These are phyloP conservation scores for Verasper variegatus DNA, from an alignment of 2,113 vertebrate species.

Conservation along the genomic window DNA sequence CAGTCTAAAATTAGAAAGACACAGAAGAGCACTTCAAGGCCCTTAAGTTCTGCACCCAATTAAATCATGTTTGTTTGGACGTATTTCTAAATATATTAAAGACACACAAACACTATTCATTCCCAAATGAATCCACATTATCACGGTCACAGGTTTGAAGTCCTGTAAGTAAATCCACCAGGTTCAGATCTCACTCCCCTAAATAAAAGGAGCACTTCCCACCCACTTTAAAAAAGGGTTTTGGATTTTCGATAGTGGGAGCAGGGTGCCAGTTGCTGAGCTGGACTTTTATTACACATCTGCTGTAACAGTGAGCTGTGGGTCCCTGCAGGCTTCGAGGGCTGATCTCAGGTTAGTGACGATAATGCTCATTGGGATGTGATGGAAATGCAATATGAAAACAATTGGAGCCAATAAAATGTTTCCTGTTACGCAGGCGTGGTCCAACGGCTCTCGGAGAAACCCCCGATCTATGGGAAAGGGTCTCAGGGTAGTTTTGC, in stretches of 20 bases:
- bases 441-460: neutral
- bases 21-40: too few relatives aligned
- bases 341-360: neutral
- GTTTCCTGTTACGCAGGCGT: slow-evolving; percentile 6
- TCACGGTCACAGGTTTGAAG: too few relatives aligned
- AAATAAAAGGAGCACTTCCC: too few relatives aligned
- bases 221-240: too few relatives aligned
- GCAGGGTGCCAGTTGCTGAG: neutral
- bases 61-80: too few relatives aligned
- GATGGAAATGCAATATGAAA: slow-evolving; percentile 20
- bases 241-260: neutral
- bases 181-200: too few relatives aligned
- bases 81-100: too few relatives aligned
- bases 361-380: neutral
- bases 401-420: slow-evolving; percentile 35
- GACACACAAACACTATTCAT: too few relatives aligned
- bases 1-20: too few relatives aligned
- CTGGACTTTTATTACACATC: neutral
- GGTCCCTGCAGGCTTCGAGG: neutral
- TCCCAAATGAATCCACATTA: too few relatives aligned
- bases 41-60: too few relatives aligned
- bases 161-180: too few relatives aligned
- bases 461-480: neutral
- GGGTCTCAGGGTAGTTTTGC: neutral
- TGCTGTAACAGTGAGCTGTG: neutral